Evolutionary conservation across 2,888 invertebrate genomes (phyloP).

Genomic region (Agonopterix alstromeriana): DNA sequence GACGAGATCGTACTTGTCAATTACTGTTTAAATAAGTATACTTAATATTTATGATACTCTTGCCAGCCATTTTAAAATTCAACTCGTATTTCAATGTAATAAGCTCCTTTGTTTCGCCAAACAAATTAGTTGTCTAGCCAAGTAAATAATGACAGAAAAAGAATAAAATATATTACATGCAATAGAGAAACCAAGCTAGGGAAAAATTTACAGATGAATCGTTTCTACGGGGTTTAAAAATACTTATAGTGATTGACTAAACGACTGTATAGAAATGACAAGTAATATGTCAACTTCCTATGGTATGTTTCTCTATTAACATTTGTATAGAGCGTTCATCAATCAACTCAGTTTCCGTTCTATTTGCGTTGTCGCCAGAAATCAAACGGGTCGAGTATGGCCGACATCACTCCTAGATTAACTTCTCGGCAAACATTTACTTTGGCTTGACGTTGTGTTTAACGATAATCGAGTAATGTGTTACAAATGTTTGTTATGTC

Average conservation of each 20-base stretch:
- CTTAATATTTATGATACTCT: too few species aligned
- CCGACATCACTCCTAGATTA: constrained; percentile 31
- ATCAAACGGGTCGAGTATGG: constrained; percentile 17
- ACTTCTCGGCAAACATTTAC: constrained; percentile 52
- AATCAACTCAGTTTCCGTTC: constrained; percentile 19
- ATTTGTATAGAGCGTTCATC: constrained; percentile 12
- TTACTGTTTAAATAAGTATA: too few species aligned
- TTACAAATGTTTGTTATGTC: constrained; percentile 54
- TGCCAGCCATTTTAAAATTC: too few species aligned
- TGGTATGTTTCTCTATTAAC: constrained; percentile 4
- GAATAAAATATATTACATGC: too few species aligned
- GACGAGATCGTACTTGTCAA: background rate
- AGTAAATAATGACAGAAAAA: background rate
- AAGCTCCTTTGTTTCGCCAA: too few species aligned
- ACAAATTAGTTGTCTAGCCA: too few species aligned
- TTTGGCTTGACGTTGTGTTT: constrained; percentile 43
- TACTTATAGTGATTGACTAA: too few species aligned
- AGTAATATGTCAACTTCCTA: constrained; percentile 4
- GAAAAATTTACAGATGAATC: too few species aligned
- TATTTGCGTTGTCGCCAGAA: constrained; percentile 21
- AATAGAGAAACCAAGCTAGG: too few species aligned
- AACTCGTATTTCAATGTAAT: too few species aligned
- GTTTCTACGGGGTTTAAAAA: too few species aligned
- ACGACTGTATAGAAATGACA: background rate
- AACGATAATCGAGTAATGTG: constrained; percentile 54